Conservation (phyloP, 1,140 invertebrate genomes). For the Piezodorus guildinii region DNA sequence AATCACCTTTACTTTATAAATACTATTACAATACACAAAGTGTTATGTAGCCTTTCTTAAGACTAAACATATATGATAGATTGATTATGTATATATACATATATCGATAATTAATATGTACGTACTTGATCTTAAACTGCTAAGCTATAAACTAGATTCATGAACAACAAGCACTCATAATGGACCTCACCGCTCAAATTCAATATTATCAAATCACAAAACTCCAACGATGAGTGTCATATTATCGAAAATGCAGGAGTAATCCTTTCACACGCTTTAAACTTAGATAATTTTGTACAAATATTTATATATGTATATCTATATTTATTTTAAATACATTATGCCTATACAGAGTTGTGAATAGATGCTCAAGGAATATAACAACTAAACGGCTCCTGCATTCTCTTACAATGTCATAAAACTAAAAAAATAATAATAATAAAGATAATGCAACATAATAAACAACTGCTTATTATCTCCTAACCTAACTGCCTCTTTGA, state of each 20-base stretch:
- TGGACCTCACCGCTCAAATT: conserved; percentile 4
- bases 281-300: neutral
- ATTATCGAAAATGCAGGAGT: conserved; percentile 12
- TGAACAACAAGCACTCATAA: neutral
- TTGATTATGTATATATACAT: conserved; percentile 8
- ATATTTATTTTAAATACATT: neutral
- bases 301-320: conserved; percentile 1
- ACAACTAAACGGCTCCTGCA: conserved; percentile 6
- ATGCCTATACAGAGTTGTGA: no score
- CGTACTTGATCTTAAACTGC: neutral
- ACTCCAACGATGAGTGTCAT: neutral
- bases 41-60: conserved; percentile 1
- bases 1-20: neutral
- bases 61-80: conserved; percentile 10
- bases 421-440: conserved; percentile 8
- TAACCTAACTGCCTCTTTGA: conserved; percentile 7
- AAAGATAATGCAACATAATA: neutral
- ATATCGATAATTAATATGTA: conserved; percentile 1
- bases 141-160: neutral
- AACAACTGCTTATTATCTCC: conserved; percentile 5
- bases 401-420: conserved; percentile 11
- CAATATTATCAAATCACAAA: conserved; percentile 10
- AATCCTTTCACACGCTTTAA: conserved; percentile 1
- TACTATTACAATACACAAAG: neutral
- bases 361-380: no score